Percentiles rank a stretch among this genome's conserved stretches.
phyloP scores from a whole-genome alignment of 35 echinoderm and acorn worm species.

The Stichopus chloronotus region DNA sequence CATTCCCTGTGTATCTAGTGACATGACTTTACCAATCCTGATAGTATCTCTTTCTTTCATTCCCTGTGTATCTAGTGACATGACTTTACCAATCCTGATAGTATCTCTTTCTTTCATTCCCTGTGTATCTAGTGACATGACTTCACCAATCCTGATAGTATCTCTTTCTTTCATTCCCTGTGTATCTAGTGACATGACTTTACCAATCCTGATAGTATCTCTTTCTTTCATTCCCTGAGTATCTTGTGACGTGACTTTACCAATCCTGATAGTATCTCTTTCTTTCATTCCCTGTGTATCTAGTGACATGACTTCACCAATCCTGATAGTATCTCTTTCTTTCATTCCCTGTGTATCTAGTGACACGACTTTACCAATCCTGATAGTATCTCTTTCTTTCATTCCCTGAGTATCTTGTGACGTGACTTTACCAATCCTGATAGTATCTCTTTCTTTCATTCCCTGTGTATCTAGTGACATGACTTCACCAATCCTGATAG shows the following conservation, averaged over 20 bases:
- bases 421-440: background rate
- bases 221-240: no score
- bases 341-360: no score
- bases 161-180: no score
- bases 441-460: background rate
- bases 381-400: background rate
- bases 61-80: no score
- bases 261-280: background rate
- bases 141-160: background rate
- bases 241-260: background rate
- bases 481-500: background rate
- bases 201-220: conserved; percentile 8
- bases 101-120: no score
- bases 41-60: background rate
- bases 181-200: no score
- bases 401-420: no score
- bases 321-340: background rate
- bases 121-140: no score
- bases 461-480: no score
- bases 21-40: background rate
- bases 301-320: background rate
- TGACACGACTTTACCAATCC: background rate
- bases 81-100: background rate
- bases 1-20: no score
- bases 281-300: no score